Conservation (phyloP, 1,140 invertebrate species). For the Babylonia areolata region DNA sequence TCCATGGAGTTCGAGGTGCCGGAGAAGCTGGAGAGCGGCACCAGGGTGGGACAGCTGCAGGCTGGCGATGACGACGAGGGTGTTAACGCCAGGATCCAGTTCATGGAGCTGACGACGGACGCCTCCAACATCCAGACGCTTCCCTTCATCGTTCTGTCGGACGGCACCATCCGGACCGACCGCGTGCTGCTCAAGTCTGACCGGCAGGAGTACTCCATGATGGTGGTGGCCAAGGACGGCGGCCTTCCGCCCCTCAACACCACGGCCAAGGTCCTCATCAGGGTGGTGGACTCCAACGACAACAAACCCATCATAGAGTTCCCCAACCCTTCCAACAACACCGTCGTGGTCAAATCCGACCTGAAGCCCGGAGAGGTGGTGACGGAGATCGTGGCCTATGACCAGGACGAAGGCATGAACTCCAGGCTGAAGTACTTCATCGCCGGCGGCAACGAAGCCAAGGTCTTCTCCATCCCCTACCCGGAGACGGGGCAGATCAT, state of each 20-base stretch:
- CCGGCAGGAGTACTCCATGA: conserved; percentile 86
- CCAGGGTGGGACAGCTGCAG: conserved; percentile 87
- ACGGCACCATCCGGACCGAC: conserved; percentile 86
- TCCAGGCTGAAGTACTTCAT: conserved; percentile 83
- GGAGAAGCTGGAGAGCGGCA: conserved; percentile 79
- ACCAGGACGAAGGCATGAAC: conserved; percentile 79
- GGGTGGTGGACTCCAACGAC: conserved; percentile 91
- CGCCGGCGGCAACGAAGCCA: conserved; percentile 86
- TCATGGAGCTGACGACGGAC: conserved; percentile 66
- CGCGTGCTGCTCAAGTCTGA: conserved; percentile 88
- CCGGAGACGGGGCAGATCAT: conserved; percentile 85
- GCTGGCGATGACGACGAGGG: conserved; percentile 94
- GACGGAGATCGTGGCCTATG: conserved; percentile 64
- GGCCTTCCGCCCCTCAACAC: conserved; percentile 92
- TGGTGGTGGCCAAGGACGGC: conserved; percentile 91
- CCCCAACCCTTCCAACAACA: conserved; percentile 71
- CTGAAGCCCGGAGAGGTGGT: conserved; percentile 87
- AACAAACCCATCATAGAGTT: conserved; percentile 62
- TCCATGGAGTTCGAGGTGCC: conserved; percentile 60
- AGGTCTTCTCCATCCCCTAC: conserved; percentile 83
- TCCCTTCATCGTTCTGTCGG: conserved; percentile 89
- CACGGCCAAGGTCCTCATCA: conserved; percentile 84
- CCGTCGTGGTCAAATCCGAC: conserved; percentile 91
- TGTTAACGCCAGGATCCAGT: conserved; percentile 82
- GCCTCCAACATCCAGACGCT: conserved; percentile 66